Conservation (phyloP, 2,113 vertebrate species). For the Antechinus flavipes region DNA sequence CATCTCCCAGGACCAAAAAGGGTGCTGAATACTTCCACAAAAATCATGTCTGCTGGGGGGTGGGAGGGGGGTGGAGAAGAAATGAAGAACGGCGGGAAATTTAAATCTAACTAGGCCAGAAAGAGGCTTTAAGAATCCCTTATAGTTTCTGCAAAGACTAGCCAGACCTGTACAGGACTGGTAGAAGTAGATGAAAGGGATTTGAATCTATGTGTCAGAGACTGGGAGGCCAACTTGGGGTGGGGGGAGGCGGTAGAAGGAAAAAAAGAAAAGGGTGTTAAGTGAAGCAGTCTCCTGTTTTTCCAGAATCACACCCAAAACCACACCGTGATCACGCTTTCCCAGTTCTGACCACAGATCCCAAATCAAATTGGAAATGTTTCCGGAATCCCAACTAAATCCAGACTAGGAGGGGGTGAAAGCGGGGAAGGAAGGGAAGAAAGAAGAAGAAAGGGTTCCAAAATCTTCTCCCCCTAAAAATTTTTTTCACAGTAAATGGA, state of each 20-base stretch:
- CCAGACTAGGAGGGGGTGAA: background rate
- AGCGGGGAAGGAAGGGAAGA: background rate
- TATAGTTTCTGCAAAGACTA: background rate
- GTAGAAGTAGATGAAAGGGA: slow-evolving; percentile 9
- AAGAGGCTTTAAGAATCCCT: background rate
- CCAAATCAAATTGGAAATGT: background rate
- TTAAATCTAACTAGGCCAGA: slow-evolving; percentile 26
- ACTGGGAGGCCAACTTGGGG: background rate
- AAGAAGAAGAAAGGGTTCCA: background rate
- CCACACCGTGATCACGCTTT: background rate
- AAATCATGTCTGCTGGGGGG: background rate
- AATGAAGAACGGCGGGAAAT: background rate
- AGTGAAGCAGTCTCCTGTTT: background rate
- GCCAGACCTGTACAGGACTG: background rate
- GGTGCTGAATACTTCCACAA: slow-evolving; percentile 46
- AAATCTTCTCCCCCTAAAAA: background rate
- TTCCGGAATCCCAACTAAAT: background rate
- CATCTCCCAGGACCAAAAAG: slow-evolving; percentile 18
- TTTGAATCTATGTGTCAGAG: background rate
- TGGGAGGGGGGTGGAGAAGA: background rate
- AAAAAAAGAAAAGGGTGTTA: background rate
- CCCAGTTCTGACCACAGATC: background rate
- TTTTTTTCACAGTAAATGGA: background rate
- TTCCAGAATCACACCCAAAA: background rate
- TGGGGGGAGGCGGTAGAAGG: background rate